These are phyloP conservation scores for Struthidea cinerea DNA, from an alignment of 2,113 vertebrate species.

Conservation along the genomic window DNA sequence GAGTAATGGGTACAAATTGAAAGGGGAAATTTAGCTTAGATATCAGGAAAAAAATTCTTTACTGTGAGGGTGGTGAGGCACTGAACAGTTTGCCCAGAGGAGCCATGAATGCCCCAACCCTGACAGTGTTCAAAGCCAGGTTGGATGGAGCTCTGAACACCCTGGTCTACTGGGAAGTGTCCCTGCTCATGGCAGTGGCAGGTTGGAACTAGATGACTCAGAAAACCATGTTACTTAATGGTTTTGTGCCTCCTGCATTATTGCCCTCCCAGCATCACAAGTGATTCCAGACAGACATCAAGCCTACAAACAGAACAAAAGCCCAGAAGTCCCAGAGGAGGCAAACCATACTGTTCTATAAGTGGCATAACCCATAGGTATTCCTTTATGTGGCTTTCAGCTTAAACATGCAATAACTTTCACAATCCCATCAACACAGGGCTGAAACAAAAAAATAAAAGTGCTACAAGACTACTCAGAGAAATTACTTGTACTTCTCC, in stretches of 20 bases:
- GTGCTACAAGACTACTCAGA: neutral
- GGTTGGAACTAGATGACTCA: neutral
- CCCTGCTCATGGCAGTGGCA: neutral
- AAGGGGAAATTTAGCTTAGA: neutral
- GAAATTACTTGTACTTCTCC: neutral
- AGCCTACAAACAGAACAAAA: neutral
- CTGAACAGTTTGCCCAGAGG: neutral
- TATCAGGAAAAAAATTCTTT: neutral
- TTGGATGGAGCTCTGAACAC: neutral
- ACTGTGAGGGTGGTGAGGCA: neutral
- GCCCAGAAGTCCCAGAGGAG: neutral
- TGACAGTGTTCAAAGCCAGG: neutral
- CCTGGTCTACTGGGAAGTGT: neutral
- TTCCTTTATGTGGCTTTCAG: neutral
- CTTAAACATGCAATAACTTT: neutral
- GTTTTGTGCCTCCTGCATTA: neutral
- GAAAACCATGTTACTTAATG: neutral
- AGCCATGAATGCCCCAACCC: neutral
- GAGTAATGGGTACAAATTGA: neutral
- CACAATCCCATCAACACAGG: neutral
- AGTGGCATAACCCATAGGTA: neutral
- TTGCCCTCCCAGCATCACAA: neutral
- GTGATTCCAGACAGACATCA: neutral
- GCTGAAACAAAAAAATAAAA: neutral
- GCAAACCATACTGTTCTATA: neutral